Conservation (phyloP, 1,140 invertebrate species). For the Hypsibius dujardini region DNA sequence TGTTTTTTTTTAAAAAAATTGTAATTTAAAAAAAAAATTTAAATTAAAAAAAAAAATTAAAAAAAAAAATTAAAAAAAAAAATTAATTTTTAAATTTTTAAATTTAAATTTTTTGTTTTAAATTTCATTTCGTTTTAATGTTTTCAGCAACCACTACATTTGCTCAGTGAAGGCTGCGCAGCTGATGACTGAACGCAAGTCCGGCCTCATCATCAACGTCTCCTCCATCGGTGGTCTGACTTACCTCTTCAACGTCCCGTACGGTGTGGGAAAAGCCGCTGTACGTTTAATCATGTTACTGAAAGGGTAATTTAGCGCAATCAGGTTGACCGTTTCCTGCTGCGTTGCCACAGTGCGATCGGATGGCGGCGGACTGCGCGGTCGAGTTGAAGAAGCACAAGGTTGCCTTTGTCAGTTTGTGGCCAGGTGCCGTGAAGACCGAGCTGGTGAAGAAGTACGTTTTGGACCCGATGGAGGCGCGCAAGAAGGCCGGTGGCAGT, state of each 20-base stretch:
- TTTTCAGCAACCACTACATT: constrained; percentile 31
- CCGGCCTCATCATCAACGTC: constrained; percentile 33
- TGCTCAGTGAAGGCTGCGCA: constrained; percentile 30
- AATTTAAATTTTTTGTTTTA: constrained; percentile 25
- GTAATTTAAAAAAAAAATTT: constrained; percentile 16
- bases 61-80: background rate
- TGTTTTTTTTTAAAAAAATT: constrained; percentile 13
- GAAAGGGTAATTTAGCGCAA: background rate
- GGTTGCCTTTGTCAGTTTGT: constrained; percentile 34
- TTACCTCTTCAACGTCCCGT: constrained; percentile 34
- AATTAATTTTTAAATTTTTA: background rate
- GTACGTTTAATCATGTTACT: constrained; percentile 25
- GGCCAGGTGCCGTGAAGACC: constrained; percentile 35
- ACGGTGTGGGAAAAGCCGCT: constrained; percentile 34
- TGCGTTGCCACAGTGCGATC: constrained; percentile 29
- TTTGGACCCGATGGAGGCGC: background rate
- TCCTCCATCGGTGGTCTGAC: constrained; percentile 33
- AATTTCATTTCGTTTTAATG: too few species aligned
- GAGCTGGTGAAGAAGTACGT: constrained; percentile 26
- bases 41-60: background rate
- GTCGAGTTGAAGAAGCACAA: constrained; percentile 32
- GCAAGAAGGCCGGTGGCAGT: background rate
- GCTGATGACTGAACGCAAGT: constrained; percentile 30
- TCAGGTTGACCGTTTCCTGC: background rate
- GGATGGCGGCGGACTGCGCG: constrained; percentile 35